Evolutionary conservation across 2,113 vertebrate genomes (phyloP).

Genomic region (Ptilorrhoa leucosticta): DNA sequence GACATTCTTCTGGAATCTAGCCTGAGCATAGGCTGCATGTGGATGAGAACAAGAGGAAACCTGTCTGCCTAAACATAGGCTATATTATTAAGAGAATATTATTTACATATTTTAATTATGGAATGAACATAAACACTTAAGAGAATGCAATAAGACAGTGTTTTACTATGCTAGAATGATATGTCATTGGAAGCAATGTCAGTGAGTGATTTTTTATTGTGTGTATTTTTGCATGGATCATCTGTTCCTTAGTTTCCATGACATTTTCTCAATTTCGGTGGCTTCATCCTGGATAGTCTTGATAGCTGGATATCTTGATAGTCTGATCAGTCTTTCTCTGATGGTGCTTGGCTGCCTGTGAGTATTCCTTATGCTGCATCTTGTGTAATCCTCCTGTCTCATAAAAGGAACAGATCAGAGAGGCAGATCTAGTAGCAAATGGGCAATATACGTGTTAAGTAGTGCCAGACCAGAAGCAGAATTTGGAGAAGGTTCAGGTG

Average conservation of each 20-base stretch:
- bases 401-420: fast-evolving
- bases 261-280: neutral
- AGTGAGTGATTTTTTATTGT: neutral
- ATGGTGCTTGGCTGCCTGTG: neutral
- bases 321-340: neutral
- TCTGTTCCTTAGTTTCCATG: neutral
- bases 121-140: neutral
- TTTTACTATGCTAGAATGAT: neutral
- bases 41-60: neutral
- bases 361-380: neutral
- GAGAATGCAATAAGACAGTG: neutral
- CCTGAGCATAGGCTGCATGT: neutral
- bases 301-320: neutral
- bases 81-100: neutral
- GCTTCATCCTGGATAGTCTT: neutral
- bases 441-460: neutral
- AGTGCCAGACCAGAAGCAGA: neutral
- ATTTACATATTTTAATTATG: neutral
- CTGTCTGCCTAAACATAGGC: neutral
- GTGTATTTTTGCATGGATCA: neutral
- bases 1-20: neutral
- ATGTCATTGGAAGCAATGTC: fast-evolving
- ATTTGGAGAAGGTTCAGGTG: neutral
- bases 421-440: neutral
- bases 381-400: neutral